Base-by-base conservation (phyloP, 2,888 invertebrate species). In the Cetonia aurata region DNA sequence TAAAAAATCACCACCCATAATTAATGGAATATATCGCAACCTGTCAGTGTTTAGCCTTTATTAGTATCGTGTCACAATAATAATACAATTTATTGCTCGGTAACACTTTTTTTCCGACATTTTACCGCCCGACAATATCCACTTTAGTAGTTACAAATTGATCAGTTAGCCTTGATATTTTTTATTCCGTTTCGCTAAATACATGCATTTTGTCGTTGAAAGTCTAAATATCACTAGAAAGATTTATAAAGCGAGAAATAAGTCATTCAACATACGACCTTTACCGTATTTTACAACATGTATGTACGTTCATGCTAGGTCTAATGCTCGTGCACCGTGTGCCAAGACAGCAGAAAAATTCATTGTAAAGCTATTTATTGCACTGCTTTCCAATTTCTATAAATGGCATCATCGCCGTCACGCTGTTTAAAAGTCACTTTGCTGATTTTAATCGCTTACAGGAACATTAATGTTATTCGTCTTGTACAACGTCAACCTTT, bases 221-320 rank as follows among this genome's bases (percentile, higher is more conserved):
- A 68, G 53, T 52, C 42, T 69, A 60, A 53, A 52, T 67, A 67
- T 60, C 60, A 62, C 17, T 55, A 33, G 15, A 62, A 44, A 69
- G 50, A 60, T 60, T 69, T 69, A 53, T 52, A 69, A 69, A 62
- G 60, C 52, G 53, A 52, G 37, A 69, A 69, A 19, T 60, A 69
- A 62, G 44, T 50, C 37, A 65, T 50, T 37, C 6, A 13, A 50
- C 12, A 65, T 13, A 48, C 17, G 50, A 50, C 62, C 62, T 50
- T 65, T 50, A 50, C 37, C 50, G 37, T 50, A 48, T 50, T 62
- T 62, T 50, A 50, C 48, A 48, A 15, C 10, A 15, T 19, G 13
- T 44, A 62, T 50, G 15, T 62, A 33, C 33, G 50, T 17, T 50
- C 50, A 12, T 33, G 50, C 33, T 33, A 60, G n/a, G 44, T 15